Evolutionary conservation across 1,140 invertebrate species (phyloP), one percentile per base, ranked within the genome.

Genomic region (Zaprionus nigranus): DNA sequence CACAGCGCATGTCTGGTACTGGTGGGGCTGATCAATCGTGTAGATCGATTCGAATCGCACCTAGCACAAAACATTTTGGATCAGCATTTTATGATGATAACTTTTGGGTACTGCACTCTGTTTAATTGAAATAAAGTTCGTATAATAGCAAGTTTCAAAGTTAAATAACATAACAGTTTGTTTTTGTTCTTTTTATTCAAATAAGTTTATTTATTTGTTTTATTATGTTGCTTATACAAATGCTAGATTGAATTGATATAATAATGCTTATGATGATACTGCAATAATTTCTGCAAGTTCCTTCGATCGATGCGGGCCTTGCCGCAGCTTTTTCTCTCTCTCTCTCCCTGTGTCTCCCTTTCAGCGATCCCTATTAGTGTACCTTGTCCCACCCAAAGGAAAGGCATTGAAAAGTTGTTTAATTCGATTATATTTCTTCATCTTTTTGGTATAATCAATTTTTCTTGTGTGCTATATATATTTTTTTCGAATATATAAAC

Each of bases 341-440:
- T 60, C 13, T 28, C 15, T 28, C 1, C 2, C 7, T 2, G 12
- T 58, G 24, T 60, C 13, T 28, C 15, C 28, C 43, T 11, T 34
- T 34, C 30, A 49, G 7, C 24, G 20, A 13, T 34, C 34, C n/a
- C 28, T 7, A 30, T 30, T 30, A 20, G 75, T 62, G 60, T 64
- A 78, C 62, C 79, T 85, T 71, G 63, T 81, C 84, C 84, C 85
- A 70, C 84, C 84, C 84, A 84, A 87, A 87, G 81, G 85, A 88
- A 87, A 87, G 85, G 85, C 81, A 88, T 73, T 59, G 71, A 75
- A 70, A 74, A 71, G 65, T 81, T 84, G 78, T 88, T 88, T 87
- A 81, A 88, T 88, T 88, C 61, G 85, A 69, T 88, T 87, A 90
- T 87, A 88, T 87, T 88, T 88, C 84, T 67, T 82, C 63, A 78